Evolutionary conservation across 1,140 invertebrate species (phyloP).

Genomic region (Polypedilum vanderplanki): DNA sequence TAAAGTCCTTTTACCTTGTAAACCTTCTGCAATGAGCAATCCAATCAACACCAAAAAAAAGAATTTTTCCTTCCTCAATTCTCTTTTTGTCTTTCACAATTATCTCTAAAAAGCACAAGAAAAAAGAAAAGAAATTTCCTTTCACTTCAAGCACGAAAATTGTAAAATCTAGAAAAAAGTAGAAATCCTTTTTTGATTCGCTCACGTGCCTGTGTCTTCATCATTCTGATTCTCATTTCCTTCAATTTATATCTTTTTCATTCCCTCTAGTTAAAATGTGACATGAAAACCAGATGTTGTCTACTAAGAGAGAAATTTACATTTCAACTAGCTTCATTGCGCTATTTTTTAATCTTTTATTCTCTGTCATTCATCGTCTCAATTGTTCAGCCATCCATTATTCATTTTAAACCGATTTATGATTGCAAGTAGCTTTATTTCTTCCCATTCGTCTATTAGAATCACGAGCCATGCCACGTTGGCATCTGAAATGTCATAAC

Average conservation of each 20-base stretch:
- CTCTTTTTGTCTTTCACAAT: too few relatives aligned
- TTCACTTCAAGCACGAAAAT: too few relatives aligned
- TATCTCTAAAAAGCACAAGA: too few relatives aligned
- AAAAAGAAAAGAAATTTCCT: too few relatives aligned
- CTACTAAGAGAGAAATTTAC: not conserved
- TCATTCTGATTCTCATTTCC: slow-evolving; percentile 8
- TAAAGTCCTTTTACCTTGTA: too few relatives aligned
- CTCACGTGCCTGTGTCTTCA: slow-evolving; percentile 1
- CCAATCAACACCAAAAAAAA: too few relatives aligned
- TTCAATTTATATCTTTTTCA: not conserved
- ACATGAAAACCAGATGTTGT: not conserved
- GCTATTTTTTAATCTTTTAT: not conserved
- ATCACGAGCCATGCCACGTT: not conserved
- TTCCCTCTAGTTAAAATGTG: not conserved
- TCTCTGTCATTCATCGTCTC: not conserved
- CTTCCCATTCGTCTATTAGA: too few relatives aligned
- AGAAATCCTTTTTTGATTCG: not conserved
- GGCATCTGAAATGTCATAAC: not conserved
- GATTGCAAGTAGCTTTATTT: too few relatives aligned
- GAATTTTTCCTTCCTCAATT: too few relatives aligned
- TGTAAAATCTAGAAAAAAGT: not conserved
- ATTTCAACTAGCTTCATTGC: not conserved
- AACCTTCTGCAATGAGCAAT: too few relatives aligned
- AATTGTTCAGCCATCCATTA: not conserved
- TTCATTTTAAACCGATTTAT: too few relatives aligned